Evolutionary conservation across 2,113 vertebrate genomes (phyloP), one percentile per base, ranked within the genome.

Genomic region (Gadus macrocephalus): DNA sequence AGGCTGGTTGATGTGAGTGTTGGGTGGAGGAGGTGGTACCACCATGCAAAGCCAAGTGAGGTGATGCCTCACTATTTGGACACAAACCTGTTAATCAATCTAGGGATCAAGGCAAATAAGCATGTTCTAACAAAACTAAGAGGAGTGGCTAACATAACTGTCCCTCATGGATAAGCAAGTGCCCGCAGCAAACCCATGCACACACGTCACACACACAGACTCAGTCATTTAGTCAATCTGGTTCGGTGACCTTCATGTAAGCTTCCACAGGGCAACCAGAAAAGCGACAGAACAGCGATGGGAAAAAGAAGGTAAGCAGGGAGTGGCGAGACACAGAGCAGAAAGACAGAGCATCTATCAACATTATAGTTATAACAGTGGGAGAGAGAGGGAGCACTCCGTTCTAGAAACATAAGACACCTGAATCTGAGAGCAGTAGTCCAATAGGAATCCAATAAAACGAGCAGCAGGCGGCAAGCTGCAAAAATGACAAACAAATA

Each of bases 191-290:
- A 16, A 58, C 15, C 5, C 55, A 58, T n/a, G 55, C 7, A 71
- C n/a, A 62, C 6, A 25, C 1, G 64, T 20, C 27, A 58, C 62
- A 49, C 20, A 63, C 22, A 62, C 42, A 56, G 28, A 27, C 4
- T 31, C 38, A 65, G 74, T 75, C 49, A 42, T 35, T 35, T 15
- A 11, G 62, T 53, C 72, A 71, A 75, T 66, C 58, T 16, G 68
- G 63, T 73, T 77, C 76, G 7, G 61, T 74, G 75, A 25, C 66
- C 38, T 42, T 63, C 55, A 58, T 35, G 49, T 56, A 31, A 63
- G 15, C 63, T 49, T 60, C 58, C 64, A 28, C 62, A 19, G 42
- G 38, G 38, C 66, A 27, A 2, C 20, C 7, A 67, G 4, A 53
- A 69, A 49, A 42, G 38, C 38, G 38, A 2, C 15, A 68, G 53